These are phyloP conservation scores for Platygyra sinensis DNA, from an alignment of 64 coral and sea anemone species.

Conservation along the genomic window DNA sequence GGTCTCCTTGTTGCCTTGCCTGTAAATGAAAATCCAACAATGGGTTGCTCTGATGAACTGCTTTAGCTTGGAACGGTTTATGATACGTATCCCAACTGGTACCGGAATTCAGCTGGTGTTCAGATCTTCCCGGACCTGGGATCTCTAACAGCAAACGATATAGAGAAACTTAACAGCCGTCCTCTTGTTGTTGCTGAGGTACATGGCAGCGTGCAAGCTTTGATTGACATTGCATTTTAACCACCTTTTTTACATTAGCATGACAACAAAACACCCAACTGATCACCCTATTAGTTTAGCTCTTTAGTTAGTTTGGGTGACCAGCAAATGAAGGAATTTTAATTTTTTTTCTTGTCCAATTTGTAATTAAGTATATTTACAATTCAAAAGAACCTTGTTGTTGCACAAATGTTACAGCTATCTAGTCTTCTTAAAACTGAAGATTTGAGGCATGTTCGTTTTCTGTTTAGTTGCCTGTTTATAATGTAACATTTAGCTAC, in stretches of 20 bases:
- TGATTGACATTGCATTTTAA: background rate
- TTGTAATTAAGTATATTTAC: too few species aligned
- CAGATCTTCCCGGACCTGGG: slow-evolving; percentile 17
- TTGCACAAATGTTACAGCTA: background rate
- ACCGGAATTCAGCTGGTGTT: slow-evolving; percentile 24
- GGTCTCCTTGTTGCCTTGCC: slow-evolving; percentile 20
- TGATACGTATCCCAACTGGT: slow-evolving; percentile 17
- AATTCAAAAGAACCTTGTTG: too few species aligned
- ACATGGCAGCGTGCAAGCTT: background rate
- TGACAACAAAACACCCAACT: background rate
- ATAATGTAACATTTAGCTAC: too few species aligned
- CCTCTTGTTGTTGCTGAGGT: slow-evolving; percentile 53
- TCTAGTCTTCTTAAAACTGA: too few species aligned
- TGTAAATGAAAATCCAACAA: background rate
- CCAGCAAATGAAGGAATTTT: too few species aligned
- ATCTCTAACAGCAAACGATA: background rate
- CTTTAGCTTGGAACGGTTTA: slow-evolving; percentile 27
- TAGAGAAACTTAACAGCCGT: background rate
- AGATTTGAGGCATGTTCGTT: too few species aligned
- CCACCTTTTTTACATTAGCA: background rate
- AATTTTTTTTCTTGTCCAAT: too few species aligned
- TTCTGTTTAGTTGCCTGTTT: too few species aligned
- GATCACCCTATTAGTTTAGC: too few species aligned
- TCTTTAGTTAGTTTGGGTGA: too few species aligned
- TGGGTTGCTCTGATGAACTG: background rate